Percentiles rank a stretch among this genome's conserved stretches.
These are phyloP conservation scores for Linurgus olivaceus DNA, from an alignment of 2,797 vertebrate genomes.

Conservation along the genomic window DNA sequence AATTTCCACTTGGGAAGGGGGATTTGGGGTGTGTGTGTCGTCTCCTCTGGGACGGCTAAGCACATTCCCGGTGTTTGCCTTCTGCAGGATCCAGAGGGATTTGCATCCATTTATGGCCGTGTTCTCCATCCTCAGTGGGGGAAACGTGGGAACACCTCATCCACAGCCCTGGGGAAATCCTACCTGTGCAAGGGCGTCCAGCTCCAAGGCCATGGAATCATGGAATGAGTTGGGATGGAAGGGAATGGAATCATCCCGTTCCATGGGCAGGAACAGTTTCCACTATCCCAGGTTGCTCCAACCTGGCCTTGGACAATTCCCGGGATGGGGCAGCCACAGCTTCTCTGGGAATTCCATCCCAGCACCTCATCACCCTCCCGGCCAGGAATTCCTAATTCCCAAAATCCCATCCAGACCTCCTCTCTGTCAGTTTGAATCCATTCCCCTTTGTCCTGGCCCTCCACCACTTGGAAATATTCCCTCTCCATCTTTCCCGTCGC, in stretches of 20 bases:
- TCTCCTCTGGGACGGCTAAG: not conserved
- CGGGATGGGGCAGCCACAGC: not conserved
- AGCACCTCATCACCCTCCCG: fast-evolving
- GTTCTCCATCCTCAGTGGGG: not conserved
- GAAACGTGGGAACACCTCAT: not conserved
- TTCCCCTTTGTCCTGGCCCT: no score
- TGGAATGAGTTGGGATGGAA: not conserved
- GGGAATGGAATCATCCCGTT: not conserved
- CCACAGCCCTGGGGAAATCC: not conserved
- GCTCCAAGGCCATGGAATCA: not conserved
- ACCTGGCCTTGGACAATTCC: not conserved
- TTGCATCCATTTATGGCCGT: not conserved
- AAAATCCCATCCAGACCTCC: not conserved
- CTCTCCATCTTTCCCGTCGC: fast-evolving
- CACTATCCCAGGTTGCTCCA: not conserved
- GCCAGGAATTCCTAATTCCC: not conserved
- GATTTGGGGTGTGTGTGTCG: not conserved
- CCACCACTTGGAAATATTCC: not conserved
- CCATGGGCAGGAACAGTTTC: not conserved
- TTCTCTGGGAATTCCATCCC: not conserved
- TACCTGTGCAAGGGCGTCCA: not conserved
- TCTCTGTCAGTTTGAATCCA: not conserved
- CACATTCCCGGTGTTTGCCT: not conserved
- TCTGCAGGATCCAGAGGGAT: not conserved
- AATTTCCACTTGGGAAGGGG: not conserved